Conservation (phyloP, 2,888 invertebrate species). For the Nebria brevicollis region DNA sequence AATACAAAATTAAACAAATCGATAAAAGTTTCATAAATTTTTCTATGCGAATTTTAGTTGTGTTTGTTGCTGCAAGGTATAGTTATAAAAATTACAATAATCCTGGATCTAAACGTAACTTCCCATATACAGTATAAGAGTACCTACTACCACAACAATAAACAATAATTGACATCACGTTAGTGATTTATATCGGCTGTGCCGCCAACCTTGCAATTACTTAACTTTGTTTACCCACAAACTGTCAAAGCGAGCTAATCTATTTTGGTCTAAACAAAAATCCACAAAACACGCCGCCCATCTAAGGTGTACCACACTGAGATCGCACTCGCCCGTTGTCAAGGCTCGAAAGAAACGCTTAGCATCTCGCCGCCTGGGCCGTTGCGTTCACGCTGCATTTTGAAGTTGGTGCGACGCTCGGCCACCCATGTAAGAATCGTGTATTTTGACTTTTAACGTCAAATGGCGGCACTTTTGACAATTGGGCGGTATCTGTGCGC, state of each 20-base stretch:
- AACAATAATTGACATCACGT: neutral
- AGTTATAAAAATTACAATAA: too few species aligned
- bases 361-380: slow-evolving; percentile 8
- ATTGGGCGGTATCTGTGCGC: slow-evolving; percentile 30
- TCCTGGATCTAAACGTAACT: too few species aligned
- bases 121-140: neutral
- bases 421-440: slow-evolving; percentile 53
- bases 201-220: slow-evolving; percentile 55
- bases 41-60: too few species aligned
- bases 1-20: too few species aligned
- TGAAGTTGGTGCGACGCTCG: slow-evolving; percentile 13
- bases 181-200: neutral
- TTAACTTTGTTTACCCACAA: slow-evolving; percentile 63
- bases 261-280: slow-evolving; percentile 45
- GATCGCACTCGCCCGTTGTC: slow-evolving; percentile 30
- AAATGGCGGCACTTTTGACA: slow-evolving; percentile 54
- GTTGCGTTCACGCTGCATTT: slow-evolving; percentile 10
- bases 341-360: slow-evolving; percentile 16
- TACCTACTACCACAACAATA: slow-evolving; percentile 2
- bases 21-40: too few species aligned
- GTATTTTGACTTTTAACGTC: slow-evolving; percentile 54
- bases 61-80: too few species aligned
- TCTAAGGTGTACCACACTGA: slow-evolving; percentile 14
- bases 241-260: slow-evolving; percentile 63
- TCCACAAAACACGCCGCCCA: slow-evolving; percentile 30